Base-by-base conservation (phyloP, 2,113 vertebrate genomes). In the Syrmaticus mikado region DNA sequence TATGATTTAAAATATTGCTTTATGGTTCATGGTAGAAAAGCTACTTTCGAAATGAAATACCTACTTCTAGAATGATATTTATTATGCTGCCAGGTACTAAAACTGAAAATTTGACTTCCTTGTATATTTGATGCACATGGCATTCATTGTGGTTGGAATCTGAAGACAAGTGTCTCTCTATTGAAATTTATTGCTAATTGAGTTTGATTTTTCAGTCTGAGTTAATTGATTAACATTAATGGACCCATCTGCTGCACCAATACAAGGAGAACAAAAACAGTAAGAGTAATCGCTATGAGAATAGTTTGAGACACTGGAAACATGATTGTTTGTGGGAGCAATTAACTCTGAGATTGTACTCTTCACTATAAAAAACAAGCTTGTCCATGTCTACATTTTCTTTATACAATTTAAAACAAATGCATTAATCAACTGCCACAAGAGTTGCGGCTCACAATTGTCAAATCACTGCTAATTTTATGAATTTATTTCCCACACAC, bases 191-290 rank as follows among this genome's bases (percentile, higher is more conserved):
- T 77, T 92, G 85, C 82, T 96, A 93, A 97, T 93, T 95, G 83
- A 87, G 81, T 84, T 95, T 97, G 77, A 93, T 95, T 95, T 96
- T 97, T 93, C 80, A 94, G 82, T 84, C 78, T 82, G 92, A 82
- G 75, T 95, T 95, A 95, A 96, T 95, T 97, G 85, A 97, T 97
- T 95, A 96, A 91, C 92, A 94, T 91, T 96, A 97, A 97, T 96
- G 70, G 50, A 97, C 70, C 82, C 90, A 94, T 97, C 92, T 97
- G 90, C 86, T 95, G 64, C 43, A 83, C 68, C 86, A 92, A 38
- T 84, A 91, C 32, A 77, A 46, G 70, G 34, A 60, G 58, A 92
- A 91, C 36, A 88, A 66, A 50, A 92, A 48, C 60, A 83, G 53
- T 77, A 92, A 87, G 82, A 97, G 70, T 93, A 93, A 97, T 95